Conservation (phyloP, 2,113 vertebrate species). For the Leptodactylus fuscus region DNA sequence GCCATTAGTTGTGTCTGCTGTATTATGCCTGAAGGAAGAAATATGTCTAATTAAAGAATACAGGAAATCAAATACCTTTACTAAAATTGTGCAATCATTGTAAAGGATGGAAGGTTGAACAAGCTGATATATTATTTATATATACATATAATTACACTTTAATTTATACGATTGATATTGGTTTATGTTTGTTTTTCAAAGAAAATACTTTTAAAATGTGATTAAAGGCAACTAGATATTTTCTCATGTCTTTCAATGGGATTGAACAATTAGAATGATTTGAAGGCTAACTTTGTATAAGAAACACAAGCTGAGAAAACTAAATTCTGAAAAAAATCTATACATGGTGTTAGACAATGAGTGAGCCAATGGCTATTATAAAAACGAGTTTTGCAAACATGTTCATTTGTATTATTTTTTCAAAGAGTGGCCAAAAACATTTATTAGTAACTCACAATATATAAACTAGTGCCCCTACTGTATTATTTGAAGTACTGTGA, state of each 20-base stretch:
- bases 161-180: background rate
- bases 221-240: constrained; percentile 40
- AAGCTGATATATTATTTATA: constrained; percentile 13
- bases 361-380: background rate
- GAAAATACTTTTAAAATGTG: constrained; percentile 27
- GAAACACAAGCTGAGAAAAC: background rate
- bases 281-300: background rate
- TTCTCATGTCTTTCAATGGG: constrained; percentile 30
- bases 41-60: constrained; percentile 50
- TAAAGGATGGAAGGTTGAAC: constrained; percentile 11
- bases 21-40: constrained; percentile 39
- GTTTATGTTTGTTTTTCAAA: constrained; percentile 31
- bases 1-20: constrained; percentile 46
- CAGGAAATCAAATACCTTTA: constrained; percentile 42
- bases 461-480: no score
- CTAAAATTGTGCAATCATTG: constrained; percentile 17
- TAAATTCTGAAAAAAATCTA: background rate
- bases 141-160: constrained; percentile 27
- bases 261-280: background rate
- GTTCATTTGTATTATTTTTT: no score
- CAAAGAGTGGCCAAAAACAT: no score
- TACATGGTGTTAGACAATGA: background rate
- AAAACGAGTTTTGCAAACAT: no score
- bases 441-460: no score
- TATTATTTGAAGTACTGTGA: no score